These are phyloP conservation scores for Cetonia aurata DNA, from an alignment of 2,888 invertebrate genomes.

Conservation along the genomic window DNA sequence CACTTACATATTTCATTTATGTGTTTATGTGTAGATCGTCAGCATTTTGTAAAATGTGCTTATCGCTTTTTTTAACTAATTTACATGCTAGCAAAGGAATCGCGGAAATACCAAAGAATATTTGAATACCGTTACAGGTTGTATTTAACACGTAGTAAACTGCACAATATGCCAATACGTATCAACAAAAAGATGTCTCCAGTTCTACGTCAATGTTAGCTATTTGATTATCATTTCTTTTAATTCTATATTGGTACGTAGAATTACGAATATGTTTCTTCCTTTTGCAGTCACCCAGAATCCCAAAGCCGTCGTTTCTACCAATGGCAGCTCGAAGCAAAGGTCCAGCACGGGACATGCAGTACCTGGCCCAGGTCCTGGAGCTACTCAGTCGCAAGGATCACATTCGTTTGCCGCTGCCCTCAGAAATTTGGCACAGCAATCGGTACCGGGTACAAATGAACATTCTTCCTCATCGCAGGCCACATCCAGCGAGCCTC, in stretches of 20 bases:
- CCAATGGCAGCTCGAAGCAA: slow-evolving; percentile 61
- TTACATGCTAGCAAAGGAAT: not conserved
- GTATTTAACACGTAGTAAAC: slow-evolving; percentile 2
- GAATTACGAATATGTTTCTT: not conserved
- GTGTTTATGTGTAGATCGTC: not conserved
- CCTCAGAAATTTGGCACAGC: slow-evolving; percentile 90
- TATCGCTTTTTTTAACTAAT: not conserved
- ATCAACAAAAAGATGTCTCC: not conserved
- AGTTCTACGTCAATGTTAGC: not conserved
- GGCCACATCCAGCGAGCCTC: slow-evolving; percentile 53
- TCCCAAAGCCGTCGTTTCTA: slow-evolving; percentile 58
- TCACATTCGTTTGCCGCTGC: slow-evolving; percentile 90
- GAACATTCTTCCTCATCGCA: slow-evolving; percentile 55
- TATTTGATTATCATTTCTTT: slow-evolving; percentile 4
- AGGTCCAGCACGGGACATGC: slow-evolving; percentile 60
- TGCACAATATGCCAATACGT: not conserved
- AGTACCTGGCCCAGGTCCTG: slow-evolving; percentile 66
- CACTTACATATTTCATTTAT: not conserved
- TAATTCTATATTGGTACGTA: not conserved
- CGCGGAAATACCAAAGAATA: not conserved
- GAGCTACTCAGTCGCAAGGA: slow-evolving; percentile 59
- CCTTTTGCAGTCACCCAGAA: slow-evolving; percentile 35
- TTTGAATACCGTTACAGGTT: not conserved
- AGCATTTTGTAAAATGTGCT: not conserved
- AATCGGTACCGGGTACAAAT: slow-evolving; percentile 79